Conservation (phyloP, 2,113 vertebrate genomes). For the Calyptommatus sinebrachiatus region DNA sequence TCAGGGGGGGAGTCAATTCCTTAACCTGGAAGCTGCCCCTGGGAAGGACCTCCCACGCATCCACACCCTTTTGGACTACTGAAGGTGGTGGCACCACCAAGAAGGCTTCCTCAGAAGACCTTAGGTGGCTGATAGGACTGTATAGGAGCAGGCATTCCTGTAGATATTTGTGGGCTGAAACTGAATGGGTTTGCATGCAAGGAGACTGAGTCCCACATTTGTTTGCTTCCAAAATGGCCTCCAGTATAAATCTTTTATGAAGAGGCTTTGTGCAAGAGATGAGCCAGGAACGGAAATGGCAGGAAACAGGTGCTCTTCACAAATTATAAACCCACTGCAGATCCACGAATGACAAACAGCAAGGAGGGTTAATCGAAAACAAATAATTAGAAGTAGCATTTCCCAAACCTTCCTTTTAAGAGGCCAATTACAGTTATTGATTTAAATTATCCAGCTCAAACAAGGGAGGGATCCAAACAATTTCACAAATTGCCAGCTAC, state of each 20-base stretch:
- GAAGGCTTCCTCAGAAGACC: too few species aligned
- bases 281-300: not conserved
- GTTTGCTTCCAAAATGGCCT: not conserved
- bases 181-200: not conserved
- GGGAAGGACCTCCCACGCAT: too few species aligned
- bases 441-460: constrained; percentile 30
- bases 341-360: not conserved
- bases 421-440: constrained; percentile 39
- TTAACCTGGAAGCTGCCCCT: too few species aligned
- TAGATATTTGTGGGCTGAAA: not conserved
- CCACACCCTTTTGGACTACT: too few species aligned
- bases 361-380: constrained; percentile 13
- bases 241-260: not conserved
- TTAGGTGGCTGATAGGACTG: too few species aligned
- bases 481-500: constrained; percentile 9
- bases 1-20: too few species aligned
- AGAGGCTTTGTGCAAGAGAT: not conserved
- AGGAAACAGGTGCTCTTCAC: not conserved
- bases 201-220: not conserved
- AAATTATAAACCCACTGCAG: constrained; percentile 4
- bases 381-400: constrained; percentile 9
- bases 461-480: not conserved
- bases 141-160: too few species aligned
- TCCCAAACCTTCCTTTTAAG: constrained; percentile 41
- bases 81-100: too few species aligned